Evolutionary conservation across 2,797 vertebrate species (phyloP), one percentile per base, ranked within the genome.

Genomic region (Pelochelys cantorii): DNA sequence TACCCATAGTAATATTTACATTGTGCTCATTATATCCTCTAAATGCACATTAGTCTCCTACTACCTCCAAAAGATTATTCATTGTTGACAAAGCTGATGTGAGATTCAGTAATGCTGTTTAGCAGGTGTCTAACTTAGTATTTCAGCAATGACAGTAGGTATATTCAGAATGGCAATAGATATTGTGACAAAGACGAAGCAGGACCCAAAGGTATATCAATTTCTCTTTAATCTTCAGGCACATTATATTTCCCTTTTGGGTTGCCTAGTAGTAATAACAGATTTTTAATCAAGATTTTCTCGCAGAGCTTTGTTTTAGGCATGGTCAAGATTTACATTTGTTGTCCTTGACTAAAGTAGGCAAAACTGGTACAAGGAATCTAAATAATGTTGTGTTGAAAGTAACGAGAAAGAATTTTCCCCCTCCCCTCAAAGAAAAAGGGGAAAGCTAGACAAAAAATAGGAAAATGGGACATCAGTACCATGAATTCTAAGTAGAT

Each of bases 381-480:
- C 31, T 75, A 89, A 94, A 79, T 77, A 91, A 75, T 34, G 59
- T 57, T 0, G 0, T 17, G 0, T 57, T 80, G 42, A 85, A 84
- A 81, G 12, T 48, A 90, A 55, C 27, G 54, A 62, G 15, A 65
- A 9, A 59, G 55, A 57, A 71, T 22, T 59, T 9, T 4, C n/a
- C n/a, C 18, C 9, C 65, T 5, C 0, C 18, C n/a, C n/a, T 17
- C 9, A 13, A 3, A 31, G 7, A 62, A 62, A 20, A 4, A 31
- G 23, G 15, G 81, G 74, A 29, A 27, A 57, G n/a, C 53, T 65
- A 52, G 87, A 65, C 88, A 53, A 89, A 92, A 54, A 54, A 54
- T 54, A 15, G 53, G 53, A 95, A 84, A 27, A 5, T 37, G 86
- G 42, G 13, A 81, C 82, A 75, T 79, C 85, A 94, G 83, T 84